Conservation (phyloP, 2,888 invertebrate species). For the Trilocha varians region DNA sequence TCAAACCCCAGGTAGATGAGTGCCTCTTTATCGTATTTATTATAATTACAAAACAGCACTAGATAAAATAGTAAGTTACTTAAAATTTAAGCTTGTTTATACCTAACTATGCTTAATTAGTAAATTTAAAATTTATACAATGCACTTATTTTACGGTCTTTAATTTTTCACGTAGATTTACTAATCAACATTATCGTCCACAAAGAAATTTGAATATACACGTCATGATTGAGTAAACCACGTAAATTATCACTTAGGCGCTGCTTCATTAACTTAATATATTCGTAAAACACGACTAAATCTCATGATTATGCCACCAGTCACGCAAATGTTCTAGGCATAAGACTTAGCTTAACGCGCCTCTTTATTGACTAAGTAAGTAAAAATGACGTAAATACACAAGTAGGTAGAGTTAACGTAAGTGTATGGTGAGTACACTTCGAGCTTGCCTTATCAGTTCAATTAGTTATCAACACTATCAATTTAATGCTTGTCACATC, state of each 20-base stretch:
- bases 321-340: neutral
- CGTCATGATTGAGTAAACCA: neutral
- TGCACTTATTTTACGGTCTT: slow-evolving; percentile 4
- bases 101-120: slow-evolving; percentile 10
- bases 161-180: neutral
- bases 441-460: neutral
- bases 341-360: neutral
- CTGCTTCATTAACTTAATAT: neutral
- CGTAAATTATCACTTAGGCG: neutral
- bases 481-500: slow-evolving; percentile 3
- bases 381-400: neutral
- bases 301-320: neutral
- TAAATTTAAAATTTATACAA: slow-evolving; percentile 3
- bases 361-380: neutral
- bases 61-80: slow-evolving; percentile 15
- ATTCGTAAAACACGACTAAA: too few species aligned
- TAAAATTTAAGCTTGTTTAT: slow-evolving; percentile 12
- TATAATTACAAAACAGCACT: slow-evolving; percentile 3
- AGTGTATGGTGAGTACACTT: neutral
- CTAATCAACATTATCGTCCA: neutral
- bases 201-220: neutral
- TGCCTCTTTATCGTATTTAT: slow-evolving; percentile 34
- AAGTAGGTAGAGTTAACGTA: too few species aligned
- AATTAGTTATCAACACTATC: slow-evolving; percentile 1
- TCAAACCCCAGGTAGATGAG: slow-evolving; percentile 47